Evolutionary conservation across 1,140 invertebrate species (phyloP).

Genomic region (Zophobas morio): DNA sequence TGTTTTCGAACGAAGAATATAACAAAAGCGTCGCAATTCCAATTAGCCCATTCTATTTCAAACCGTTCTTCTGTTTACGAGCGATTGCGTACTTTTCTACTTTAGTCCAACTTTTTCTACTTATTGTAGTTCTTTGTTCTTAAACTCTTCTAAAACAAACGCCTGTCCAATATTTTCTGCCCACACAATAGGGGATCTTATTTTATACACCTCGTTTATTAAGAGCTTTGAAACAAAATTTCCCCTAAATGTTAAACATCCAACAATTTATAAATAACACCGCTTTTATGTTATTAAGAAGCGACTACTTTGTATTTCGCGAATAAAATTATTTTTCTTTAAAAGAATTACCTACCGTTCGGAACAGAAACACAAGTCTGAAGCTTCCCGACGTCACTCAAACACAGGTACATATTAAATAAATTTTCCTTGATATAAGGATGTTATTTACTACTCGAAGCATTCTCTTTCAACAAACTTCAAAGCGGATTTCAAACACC

Average conservation of each 20-base stretch:
- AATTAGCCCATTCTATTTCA: constrained; percentile 26
- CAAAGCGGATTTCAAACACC: constrained; percentile 26
- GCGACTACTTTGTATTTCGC: constrained; percentile 3
- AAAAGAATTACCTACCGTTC: constrained; percentile 16
- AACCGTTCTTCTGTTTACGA: constrained; percentile 28
- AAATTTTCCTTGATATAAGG: constrained; percentile 17
- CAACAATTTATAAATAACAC: constrained; percentile 30
- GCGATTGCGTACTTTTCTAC: constrained; percentile 34
- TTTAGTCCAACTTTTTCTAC: constrained; percentile 29
- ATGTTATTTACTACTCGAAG: constrained; percentile 11
- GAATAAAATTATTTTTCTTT: constrained; percentile 24
- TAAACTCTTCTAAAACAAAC: constrained; percentile 38
- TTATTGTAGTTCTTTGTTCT: constrained; percentile 35
- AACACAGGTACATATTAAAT: constrained; percentile 13
- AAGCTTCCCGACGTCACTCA: neutral
- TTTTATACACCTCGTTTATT: constrained; percentile 22
- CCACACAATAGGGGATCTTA: constrained; percentile 21
- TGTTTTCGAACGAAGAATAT: neutral
- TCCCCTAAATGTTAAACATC: constrained; percentile 1
- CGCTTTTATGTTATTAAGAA: constrained; percentile 6
- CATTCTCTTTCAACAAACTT: constrained; percentile 11
- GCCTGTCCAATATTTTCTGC: constrained; percentile 22
- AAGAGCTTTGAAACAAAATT: constrained; percentile 22
- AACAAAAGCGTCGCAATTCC: constrained; percentile 1
- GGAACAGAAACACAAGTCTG: constrained; percentile 22